A percentile compares a stretch with the other conserved stretches of the same genome.
These are phyloP conservation scores for Bombus sibiricus DNA, from an alignment of 1,140 invertebrate species.

Conservation along the genomic window DNA sequence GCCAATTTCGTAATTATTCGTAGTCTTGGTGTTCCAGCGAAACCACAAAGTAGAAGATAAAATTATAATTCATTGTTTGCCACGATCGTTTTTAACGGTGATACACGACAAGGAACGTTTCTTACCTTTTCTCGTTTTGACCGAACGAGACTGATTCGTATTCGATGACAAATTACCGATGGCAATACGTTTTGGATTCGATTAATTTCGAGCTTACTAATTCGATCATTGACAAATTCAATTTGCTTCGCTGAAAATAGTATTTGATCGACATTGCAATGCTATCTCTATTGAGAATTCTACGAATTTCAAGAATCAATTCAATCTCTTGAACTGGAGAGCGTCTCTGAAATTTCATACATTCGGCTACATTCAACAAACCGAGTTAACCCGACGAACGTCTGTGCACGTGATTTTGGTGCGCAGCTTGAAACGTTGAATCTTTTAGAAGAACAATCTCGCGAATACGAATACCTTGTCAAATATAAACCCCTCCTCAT, in stretches of 20 bases:
- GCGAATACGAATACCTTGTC: slow-evolving; percentile 9
- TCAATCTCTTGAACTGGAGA: background rate
- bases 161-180: background rate
- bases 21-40: no score
- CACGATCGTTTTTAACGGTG: background rate
- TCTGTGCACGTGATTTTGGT: background rate
- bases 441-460: slow-evolving; percentile 16
- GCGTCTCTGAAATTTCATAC: background rate
- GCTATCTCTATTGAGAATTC: background rate
- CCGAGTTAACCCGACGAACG: background rate
- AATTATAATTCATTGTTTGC: no score
- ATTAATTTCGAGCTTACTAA: slow-evolving; percentile 20
- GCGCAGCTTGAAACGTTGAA: background rate
- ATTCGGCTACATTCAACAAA: background rate
- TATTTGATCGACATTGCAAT: background rate
- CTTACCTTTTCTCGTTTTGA: background rate
- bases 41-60: background rate
- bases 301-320: slow-evolving; percentile 14
- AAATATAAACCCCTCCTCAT: slow-evolving; percentile 20
- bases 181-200: background rate
- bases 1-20: slow-evolving; percentile 20
- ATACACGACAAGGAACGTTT: background rate
- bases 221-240: background rate
- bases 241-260: background rate
- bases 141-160: background rate